These are phyloP conservation scores for Circaetus gallicus DNA, from an alignment of 2,113 vertebrate species.

Conservation along the genomic window DNA sequence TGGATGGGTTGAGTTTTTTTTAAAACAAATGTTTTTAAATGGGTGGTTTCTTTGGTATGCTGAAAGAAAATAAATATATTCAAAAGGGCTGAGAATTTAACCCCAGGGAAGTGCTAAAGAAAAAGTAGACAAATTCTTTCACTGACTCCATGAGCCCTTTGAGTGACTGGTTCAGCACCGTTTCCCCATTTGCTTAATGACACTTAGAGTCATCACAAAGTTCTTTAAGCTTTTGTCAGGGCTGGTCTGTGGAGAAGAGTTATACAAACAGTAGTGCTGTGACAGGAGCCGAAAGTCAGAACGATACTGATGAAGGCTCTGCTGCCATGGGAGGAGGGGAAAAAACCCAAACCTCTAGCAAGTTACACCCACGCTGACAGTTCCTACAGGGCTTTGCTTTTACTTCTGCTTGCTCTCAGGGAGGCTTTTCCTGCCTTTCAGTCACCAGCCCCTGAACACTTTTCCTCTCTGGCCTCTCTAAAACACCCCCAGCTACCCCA, in stretches of 20 bases:
- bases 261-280: not conserved
- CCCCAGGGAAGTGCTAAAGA: not conserved
- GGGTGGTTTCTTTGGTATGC: slow-evolving; percentile 35
- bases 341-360: not conserved
- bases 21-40: slow-evolving; percentile 24
- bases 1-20: not conserved
- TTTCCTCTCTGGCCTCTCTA: not conserved
- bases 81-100: slow-evolving; percentile 16
- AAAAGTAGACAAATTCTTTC: not conserved
- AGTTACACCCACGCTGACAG: not conserved
- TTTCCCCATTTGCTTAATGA: not conserved
- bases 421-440: slow-evolving; percentile 17
- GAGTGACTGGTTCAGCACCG: not conserved
- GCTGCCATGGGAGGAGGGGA: not conserved
- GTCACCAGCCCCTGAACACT: not conserved
- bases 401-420: not conserved
- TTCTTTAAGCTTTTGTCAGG: not conserved
- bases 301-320: not conserved
- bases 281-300: not conserved
- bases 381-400: not conserved
- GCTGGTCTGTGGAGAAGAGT: not conserved
- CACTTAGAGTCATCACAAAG: not conserved
- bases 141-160: not conserved
- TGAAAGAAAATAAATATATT: slow-evolving; percentile 39
- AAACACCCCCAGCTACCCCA: not conserved